Base-by-base conservation (phyloP, 2,113 vertebrate species). In the Lepus europaeus region DNA sequence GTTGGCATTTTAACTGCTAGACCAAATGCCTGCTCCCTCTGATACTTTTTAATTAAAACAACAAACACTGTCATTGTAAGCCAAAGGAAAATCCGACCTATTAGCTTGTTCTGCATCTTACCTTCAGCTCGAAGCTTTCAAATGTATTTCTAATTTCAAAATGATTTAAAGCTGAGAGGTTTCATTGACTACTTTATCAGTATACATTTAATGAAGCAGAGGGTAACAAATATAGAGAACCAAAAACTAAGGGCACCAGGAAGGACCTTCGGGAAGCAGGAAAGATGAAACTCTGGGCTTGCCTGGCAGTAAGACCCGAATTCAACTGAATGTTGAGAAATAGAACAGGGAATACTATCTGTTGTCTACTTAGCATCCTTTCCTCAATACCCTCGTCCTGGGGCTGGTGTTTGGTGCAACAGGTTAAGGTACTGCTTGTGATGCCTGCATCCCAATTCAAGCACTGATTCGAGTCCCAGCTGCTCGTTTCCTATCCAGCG, bases 1-100 rank as follows among this genome's bases (percentile, higher is more conserved):
- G 17, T 59, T 14, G 17, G 59, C 53, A 36, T n/a, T 49, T 76
- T 56, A 19, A 59, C 56, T 59, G 56, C 56, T 20, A 59, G 56
- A 19, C 56, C 6, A 59, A 19, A 59, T 59, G 39, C 61, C 39
- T 45, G 29, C 19, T 69, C 20, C 56, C 56, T 79, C 87, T 56
- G 33, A n/a, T 27, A 31, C 73, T 66, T 81, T 31, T n/a, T 76
- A 93, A 77, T 16, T 22, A 78, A 90, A 78, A 74, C n/a, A 89
- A 85, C 25, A 79, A 36, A 25, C 27, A n/a, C n/a, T 29, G 74
- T 27, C 59, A 72, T 12, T 12, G 56, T 9, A 51, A 76, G 63
- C 12, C 53, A 76, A 83, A 86, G 63, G 77, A 86, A 10, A 94
- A 11, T 16, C 25, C 12, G 31, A 23, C n/a, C 8, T 59, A 39